Evolutionary conservation across 2,888 invertebrate genomes (phyloP).

Genomic region (Athalia circularis): DNA sequence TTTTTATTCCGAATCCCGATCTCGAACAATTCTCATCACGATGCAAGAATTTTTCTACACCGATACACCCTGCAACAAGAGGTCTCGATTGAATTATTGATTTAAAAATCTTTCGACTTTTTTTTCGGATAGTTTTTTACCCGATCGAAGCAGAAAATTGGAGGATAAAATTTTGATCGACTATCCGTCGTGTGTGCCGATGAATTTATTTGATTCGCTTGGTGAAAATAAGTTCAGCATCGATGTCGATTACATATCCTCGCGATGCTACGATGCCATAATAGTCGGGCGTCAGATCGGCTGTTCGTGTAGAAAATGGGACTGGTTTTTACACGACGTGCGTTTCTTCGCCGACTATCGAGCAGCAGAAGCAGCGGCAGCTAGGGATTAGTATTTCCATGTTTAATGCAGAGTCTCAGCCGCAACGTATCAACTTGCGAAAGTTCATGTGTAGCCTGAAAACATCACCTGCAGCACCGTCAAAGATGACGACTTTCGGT

Average conservation of each 20-base stretch:
- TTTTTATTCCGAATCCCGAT: conserved; percentile 26
- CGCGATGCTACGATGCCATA: too few relatives aligned
- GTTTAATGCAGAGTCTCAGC: conserved; percentile 65
- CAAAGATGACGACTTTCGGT: not conserved
- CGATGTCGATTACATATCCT: conserved; percentile 55
- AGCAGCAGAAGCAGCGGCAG: not conserved
- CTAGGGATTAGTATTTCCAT: conserved; percentile 54
- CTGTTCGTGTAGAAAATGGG: conserved; percentile 67
- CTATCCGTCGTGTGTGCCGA: too few relatives aligned
- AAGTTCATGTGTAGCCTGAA: conserved; percentile 6
- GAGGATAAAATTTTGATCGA: not conserved
- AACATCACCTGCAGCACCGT: conserved; percentile 30
- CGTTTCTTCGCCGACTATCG: conserved; percentile 14
- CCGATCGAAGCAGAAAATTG: not conserved
- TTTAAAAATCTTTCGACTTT: not conserved
- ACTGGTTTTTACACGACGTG: conserved; percentile 62
- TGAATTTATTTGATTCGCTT: too few relatives aligned
- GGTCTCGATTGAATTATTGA: not conserved
- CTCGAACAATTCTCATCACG: not conserved
- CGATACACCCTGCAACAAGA: too few relatives aligned
- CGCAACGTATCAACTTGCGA: too few relatives aligned
- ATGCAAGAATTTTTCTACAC: not conserved
- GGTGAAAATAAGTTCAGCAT: conserved; percentile 49
- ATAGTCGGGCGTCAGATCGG: conserved; percentile 66
- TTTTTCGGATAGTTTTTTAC: not conserved